Conservation (phyloP, 2,888 invertebrate genomes). For the Fissipunctia ypsillon region DNA sequence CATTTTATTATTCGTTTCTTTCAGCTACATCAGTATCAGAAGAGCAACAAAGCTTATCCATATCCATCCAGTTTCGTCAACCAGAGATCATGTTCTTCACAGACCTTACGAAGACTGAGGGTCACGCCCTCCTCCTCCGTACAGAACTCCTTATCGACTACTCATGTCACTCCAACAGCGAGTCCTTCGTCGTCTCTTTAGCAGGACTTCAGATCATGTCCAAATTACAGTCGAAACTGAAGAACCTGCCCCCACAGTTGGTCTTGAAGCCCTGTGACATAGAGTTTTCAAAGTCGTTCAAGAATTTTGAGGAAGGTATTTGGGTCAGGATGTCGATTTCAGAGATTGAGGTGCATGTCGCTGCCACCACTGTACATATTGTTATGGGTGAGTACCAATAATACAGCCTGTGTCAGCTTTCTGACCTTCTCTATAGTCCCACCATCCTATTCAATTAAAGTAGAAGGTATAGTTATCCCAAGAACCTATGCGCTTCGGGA, state of each 20-base stretch:
- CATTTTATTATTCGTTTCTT: conserved; percentile 47
- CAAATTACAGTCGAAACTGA: conserved; percentile 90
- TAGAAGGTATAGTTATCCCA: neutral
- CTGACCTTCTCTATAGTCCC: neutral
- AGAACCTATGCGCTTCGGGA: neutral
- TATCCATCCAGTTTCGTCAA: conserved; percentile 93
- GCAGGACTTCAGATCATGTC: conserved; percentile 88
- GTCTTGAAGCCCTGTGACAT: conserved; percentile 93
- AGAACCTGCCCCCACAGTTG: conserved; percentile 89
- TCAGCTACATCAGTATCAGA: conserved; percentile 87
- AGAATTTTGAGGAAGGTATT: conserved; percentile 92
- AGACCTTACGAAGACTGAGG: conserved; percentile 91
- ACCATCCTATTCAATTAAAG: neutral
- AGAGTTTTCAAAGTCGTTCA: conserved; percentile 92
- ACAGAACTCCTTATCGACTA: conserved; percentile 93
- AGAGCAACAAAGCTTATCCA: conserved; percentile 90
- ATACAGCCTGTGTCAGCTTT: neutral
- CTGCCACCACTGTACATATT: conserved; percentile 93
- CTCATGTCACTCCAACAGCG: conserved; percentile 92
- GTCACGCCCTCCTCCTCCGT: conserved; percentile 92
- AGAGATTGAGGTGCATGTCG: conserved; percentile 93
- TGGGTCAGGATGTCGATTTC: conserved; percentile 92
- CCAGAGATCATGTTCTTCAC: conserved; percentile 95
- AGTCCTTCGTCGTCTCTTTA: conserved; percentile 90
- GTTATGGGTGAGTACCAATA: conserved; percentile 88